Evolutionary conservation across 2,113 vertebrate genomes (phyloP), one percentile per base, ranked within the genome.

Genomic region (Pelodiscus sinensis): DNA sequence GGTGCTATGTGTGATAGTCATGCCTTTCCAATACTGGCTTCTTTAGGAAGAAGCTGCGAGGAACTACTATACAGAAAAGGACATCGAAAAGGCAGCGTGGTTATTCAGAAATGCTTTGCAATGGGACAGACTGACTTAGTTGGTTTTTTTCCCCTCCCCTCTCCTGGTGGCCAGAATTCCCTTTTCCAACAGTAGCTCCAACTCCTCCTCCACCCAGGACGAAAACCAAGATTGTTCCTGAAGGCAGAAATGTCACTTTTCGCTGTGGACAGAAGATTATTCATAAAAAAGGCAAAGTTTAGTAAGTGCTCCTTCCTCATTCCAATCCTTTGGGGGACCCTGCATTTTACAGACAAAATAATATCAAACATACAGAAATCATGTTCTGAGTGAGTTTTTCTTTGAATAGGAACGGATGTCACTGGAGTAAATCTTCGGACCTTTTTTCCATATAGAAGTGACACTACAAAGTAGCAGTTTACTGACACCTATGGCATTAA

Each of bases 261-360:
- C 99, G 98, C 75, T 99, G 99, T 0, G 99, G 99, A 55, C 99
- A 98, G 97, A 99, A 99, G 97, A 98, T 99, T 38, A 98, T 98
- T 10, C 98, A 99, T 7, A 99, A 99, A 96, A 99, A 98, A 97
- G 99, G 99, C 96, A 99, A 99, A 99, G 98, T 99, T 84, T 96
- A 98, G 99, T 99, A 97, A 99, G 99, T 99, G 91, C 55, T 57
- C 22, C 50, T 2, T 24, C 9, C 65, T 88, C 31, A 19, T 3
- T 51, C 85, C 75, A 79, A 55, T 25, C 85, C 62, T 44, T 4
- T 1, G 51, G 57, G 55, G 79, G 65, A 3, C 16, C 62, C 19
- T 31, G 60, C 82, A 62, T 56, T 52, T 50, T 50, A 44, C 73
- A 77, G 44, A 77, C 73, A 44, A 35, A 68, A n/a, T 8, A 21